A percentile compares a stretch with the other conserved stretches of the same genome.
Evolutionary conservation across 2,113 vertebrate genomes (phyloP).

Genomic region (Hypocryptadius cinnamomeus): DNA sequence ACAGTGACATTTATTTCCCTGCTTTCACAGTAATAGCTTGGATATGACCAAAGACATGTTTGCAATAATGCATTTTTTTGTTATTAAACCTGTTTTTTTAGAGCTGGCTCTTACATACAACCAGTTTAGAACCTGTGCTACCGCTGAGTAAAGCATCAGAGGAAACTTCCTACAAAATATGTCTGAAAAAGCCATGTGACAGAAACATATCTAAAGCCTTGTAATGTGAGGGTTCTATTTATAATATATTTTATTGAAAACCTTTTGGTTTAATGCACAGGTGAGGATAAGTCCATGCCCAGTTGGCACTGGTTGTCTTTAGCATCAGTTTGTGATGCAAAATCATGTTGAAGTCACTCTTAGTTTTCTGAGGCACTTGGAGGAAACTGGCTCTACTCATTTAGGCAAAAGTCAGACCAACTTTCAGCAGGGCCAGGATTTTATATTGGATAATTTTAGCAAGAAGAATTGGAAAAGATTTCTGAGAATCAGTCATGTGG

Average conservation of each 20-base stretch:
- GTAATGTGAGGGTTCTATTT: not conserved
- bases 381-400: not conserved
- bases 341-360: not conserved
- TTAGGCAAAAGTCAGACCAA: not conserved
- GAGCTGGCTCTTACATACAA: not conserved
- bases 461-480: not conserved
- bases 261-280: not conserved
- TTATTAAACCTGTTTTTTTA: not conserved
- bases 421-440: not conserved
- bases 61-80: not conserved
- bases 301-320: not conserved
- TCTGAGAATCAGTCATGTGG: conserved; percentile 1
- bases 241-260: not conserved
- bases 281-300: not conserved
- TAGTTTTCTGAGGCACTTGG: not conserved
- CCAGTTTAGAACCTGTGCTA: not conserved
- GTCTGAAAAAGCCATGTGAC: not conserved
- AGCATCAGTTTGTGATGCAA: not conserved
- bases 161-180: not conserved
- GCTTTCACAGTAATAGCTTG: not conserved
- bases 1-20: not conserved
- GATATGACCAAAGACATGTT: not conserved
- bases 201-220: not conserved
- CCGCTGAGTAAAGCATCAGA: not conserved
- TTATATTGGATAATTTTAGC: not conserved